phyloP scores from a whole-genome alignment of 2,113 vertebrate species.

The Upupa epops region DNA sequence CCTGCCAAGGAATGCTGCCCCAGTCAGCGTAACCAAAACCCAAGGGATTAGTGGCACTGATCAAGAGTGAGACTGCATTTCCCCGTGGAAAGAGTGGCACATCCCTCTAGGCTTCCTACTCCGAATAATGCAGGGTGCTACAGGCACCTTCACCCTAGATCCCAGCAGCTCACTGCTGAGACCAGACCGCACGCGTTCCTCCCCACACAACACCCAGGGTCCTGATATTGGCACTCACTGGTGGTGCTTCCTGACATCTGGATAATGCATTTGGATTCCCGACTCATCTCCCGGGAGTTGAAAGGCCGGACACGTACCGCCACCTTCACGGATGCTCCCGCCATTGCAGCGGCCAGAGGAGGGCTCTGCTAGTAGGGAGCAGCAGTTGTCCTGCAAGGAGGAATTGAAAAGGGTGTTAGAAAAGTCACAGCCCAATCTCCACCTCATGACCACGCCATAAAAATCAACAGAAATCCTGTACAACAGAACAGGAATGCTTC shows the following conservation, averaged over 20 bases:
- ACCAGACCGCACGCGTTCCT: rapidly evolving
- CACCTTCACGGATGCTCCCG: constrained; percentile 97
- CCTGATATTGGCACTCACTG: constrained; percentile 80
- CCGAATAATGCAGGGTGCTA: rapidly evolving
- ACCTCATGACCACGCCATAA: rapidly evolving
- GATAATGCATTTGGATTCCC: constrained; percentile 97
- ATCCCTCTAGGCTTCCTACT: neutral
- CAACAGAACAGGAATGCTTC: rapidly evolving
- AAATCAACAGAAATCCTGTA: neutral
- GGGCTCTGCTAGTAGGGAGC: neutral
- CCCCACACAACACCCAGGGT: neutral
- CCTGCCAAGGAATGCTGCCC: neutral
- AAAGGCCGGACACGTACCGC: constrained; percentile 97
- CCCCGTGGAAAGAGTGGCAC: neutral
- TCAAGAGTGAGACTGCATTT: neutral
- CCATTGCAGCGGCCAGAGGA: constrained; percentile 73
- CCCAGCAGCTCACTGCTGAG: rapidly evolving
- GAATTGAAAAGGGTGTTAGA: neutral
- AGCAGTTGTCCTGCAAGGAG: neutral
- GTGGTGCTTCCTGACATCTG: constrained; percentile 98
- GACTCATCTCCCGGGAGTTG: constrained; percentile 93
- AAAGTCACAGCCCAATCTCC: neutral
- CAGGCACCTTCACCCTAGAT: neutral
- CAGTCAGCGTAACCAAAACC: rapidly evolving
- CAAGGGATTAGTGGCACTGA: neutral